These are phyloP conservation scores for Pseudomyrmex pallidus DNA, from an alignment of 1,140 invertebrate species.

Conservation along the genomic window DNA sequence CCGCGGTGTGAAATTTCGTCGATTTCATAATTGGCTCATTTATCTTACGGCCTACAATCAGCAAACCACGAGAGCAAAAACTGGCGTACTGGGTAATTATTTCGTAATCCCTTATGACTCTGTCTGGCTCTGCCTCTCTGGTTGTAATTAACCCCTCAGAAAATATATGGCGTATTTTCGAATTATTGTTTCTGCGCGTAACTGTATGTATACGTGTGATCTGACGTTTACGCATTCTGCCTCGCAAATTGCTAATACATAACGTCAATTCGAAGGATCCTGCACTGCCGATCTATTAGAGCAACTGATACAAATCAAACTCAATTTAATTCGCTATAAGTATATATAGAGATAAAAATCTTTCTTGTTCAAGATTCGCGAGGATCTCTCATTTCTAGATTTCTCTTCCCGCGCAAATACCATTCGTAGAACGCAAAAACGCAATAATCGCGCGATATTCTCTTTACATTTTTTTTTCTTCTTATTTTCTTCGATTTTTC, in stretches of 20 bases:
- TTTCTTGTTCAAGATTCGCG: conserved; percentile 12
- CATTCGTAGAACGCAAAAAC: no score
- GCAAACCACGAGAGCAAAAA: conserved; percentile 62
- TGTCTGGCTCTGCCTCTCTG: conserved; percentile 47
- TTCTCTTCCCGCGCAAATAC: neutral
- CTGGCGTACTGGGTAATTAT: conserved; percentile 49
- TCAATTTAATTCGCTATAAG: conserved; percentile 31
- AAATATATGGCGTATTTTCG: conserved; percentile 65
- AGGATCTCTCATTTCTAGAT: conserved; percentile 23
- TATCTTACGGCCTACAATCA: conserved; percentile 71
- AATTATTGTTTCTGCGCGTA: conserved; percentile 57
- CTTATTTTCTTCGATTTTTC: no score
- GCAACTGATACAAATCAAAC: conserved; percentile 31
- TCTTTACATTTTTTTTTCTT: no score
- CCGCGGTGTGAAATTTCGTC: conserved; percentile 78
- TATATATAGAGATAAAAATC: conserved; percentile 41
- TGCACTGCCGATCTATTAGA: conserved; percentile 32
- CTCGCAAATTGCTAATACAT: conserved; percentile 14
- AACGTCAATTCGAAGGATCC: neutral
- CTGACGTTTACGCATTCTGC: conserved; percentile 8
- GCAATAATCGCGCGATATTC: no score
- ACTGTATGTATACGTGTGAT: neutral
- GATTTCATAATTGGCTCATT: conserved; percentile 78
- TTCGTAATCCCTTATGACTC: conserved; percentile 56
- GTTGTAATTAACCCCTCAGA: conserved; percentile 70